Base-by-base conservation (phyloP, 92 coral and sea anemone genomes). In the Metridium senile region DNA sequence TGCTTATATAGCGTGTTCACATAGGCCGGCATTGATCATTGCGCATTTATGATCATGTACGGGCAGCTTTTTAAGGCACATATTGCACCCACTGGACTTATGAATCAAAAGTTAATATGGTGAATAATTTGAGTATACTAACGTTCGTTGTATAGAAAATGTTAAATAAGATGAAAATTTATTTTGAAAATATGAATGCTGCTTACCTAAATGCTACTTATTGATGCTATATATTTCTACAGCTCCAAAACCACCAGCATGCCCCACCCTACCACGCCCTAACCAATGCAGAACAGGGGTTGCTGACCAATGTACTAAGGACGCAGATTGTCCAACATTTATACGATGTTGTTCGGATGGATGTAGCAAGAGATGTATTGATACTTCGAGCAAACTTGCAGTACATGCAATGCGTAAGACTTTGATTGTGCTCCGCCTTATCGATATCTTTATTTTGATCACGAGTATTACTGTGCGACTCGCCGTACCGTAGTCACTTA, bases 301-400 rank as follows among this genome's bases (percentile, higher is more conserved):
- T 18, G 72, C 58, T 43, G 73, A 62, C 63, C 85, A 68, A 9
- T 87, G 91, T 58, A 35, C 74, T 58, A 72, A 79, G 22, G 73
- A 82, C 49, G 32, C 74, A 20, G 88, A 87, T 21, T 87, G 91
- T 52, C 83, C 71, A 25, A 9, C 66, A 9, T 77, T 68, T 58
- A 86, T 74, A 2, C 70, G 74, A 29, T 87, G 91, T 62, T 87
- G 91, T 45, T 78, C 59, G 57, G 88, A 87, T 39, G 91, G 91
- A 27, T 87, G 91, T 27, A 72, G 68, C 66, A 78, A 69, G 32
- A 79, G 88, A 78, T 87, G 91, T 46, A 47, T 71, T 22, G 84
- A 79, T 18, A 68, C 74, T 29, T 64, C 74, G 2, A 75, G 80
- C 62, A 77, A 77, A 66, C 21, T 49, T 27, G 34, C 62, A 18